Conservation (phyloP, 1,140 invertebrate genomes). For the Drosophila sp. region DNA sequence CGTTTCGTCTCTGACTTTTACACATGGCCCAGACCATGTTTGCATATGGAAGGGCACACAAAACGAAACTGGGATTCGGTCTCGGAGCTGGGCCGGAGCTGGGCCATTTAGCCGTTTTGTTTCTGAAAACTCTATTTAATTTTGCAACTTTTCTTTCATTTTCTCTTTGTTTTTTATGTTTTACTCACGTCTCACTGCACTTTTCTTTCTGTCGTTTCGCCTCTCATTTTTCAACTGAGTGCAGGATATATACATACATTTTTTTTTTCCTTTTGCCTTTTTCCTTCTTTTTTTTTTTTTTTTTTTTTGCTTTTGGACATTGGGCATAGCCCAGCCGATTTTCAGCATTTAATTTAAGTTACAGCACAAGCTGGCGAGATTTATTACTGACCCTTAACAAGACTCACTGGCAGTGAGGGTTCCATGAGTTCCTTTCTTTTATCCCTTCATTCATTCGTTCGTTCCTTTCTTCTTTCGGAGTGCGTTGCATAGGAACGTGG, state of each 20-base stretch:
- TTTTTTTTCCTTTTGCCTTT: constrained; percentile 36
- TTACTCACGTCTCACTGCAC: constrained; percentile 57
- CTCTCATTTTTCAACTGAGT: constrained; percentile 70
- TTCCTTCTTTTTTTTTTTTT: constrained; percentile 8
- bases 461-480: constrained; percentile 32
- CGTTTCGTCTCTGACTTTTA: constrained; percentile 4
- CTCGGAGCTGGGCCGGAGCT: not conserved
- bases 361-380: constrained; percentile 75
- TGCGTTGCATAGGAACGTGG: constrained; percentile 9
- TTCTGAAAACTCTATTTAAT: constrained; percentile 78
- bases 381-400: constrained; percentile 81
- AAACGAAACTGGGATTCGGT: constrained; percentile 20
- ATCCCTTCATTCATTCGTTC: constrained; percentile 14
- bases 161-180: constrained; percentile 30
- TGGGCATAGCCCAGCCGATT: constrained; percentile 65
- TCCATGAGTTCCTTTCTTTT: constrained; percentile 3
- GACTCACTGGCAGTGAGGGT: constrained; percentile 34
- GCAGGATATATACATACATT: constrained; percentile 19
- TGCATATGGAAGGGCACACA: constrained; percentile 21
- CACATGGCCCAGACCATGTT: constrained; percentile 12
- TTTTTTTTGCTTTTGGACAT: constrained; percentile 12
- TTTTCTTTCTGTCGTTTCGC: constrained; percentile 37
- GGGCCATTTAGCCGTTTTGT: constrained; percentile 67
- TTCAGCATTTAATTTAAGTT: constrained; percentile 82
- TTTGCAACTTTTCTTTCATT: constrained; percentile 29